phyloP scores from a whole-genome alignment of 2,888 invertebrate species.

The Xanthia togata region DNA sequence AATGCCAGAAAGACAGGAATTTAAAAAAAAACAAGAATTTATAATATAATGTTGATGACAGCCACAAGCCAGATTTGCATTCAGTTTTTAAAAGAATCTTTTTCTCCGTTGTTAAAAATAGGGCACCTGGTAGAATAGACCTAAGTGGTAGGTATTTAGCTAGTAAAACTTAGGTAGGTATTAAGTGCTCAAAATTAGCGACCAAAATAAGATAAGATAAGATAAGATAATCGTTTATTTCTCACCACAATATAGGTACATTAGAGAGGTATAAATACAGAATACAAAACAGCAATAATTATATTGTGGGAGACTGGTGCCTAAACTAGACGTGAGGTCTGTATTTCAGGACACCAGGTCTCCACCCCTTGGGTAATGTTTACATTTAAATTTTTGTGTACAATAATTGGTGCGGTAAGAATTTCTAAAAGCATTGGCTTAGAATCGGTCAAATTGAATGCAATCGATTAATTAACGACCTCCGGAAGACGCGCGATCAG shows the following conservation, averaged over 20 bases:
- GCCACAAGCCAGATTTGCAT: conserved; percentile 26
- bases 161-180: background rate
- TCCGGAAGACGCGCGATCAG: background rate
- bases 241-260: too few species aligned
- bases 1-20: conserved; percentile 9
- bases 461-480: background rate
- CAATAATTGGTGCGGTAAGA: too few species aligned
- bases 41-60: background rate
- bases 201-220: too few species aligned
- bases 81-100: conserved; percentile 5
- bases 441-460: background rate
- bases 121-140: background rate
- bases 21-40: conserved; percentile 12
- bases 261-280: too few species aligned
- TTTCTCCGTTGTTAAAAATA: background rate
- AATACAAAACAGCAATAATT: too few species aligned
- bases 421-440: too few species aligned
- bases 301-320: too few species aligned
- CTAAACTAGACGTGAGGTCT: too few species aligned
- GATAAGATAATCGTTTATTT: too few species aligned
- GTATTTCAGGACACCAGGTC: too few species aligned
- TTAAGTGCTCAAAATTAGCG: background rate
- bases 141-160: background rate
- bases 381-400: too few species aligned
- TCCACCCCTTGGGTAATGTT: too few species aligned